Conservation (phyloP, 2,888 invertebrate species). For the Epiblema foenella region DNA sequence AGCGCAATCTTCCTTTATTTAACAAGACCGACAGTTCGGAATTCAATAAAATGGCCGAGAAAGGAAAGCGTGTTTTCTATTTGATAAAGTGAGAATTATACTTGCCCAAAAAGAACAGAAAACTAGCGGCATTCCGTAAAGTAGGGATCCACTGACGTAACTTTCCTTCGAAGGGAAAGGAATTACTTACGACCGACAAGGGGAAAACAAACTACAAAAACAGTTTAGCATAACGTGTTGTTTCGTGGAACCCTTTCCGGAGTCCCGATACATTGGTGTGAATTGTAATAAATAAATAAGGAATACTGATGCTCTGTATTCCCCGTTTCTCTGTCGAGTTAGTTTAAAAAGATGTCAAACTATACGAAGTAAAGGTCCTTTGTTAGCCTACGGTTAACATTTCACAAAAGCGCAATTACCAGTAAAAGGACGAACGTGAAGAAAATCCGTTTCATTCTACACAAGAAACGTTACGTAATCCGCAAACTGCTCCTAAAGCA, state of each 20-base stretch:
- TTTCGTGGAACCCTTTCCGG: slow-evolving; percentile 53
- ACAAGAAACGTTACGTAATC: slow-evolving; percentile 35
- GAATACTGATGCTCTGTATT: slow-evolving; percentile 20
- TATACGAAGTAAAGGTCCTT: background rate
- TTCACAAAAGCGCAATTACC: slow-evolving; percentile 13
- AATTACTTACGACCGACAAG: slow-evolving; percentile 76
- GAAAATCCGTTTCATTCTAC: slow-evolving; percentile 25
- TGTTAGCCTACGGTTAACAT: slow-evolving; percentile 4
- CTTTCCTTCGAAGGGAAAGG: slow-evolving; percentile 71
- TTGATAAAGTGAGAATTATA: slow-evolving; percentile 78
- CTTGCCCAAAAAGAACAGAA: slow-evolving; percentile 68
- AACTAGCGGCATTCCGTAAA: slow-evolving; percentile 66
- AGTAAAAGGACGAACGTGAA: slow-evolving; percentile 24
- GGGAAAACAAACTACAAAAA: slow-evolving; percentile 74
- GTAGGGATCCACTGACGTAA: slow-evolving; percentile 68
- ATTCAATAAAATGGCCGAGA: slow-evolving; percentile 77
- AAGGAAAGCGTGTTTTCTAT: slow-evolving; percentile 67
- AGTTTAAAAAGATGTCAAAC: slow-evolving; percentile 5
- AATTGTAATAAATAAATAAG: slow-evolving; percentile 41
- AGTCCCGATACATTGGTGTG: slow-evolving; percentile 40
- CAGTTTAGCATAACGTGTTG: slow-evolving; percentile 65
- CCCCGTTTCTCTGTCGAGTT: background rate
- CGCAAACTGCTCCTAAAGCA: slow-evolving; percentile 43
- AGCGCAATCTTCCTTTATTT: slow-evolving; percentile 67
- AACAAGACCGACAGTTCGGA: slow-evolving; percentile 65